Evolutionary conservation across 2,888 invertebrate genomes (phyloP), one percentile per base, ranked within the genome.

Genomic region (Napeogenes inachia): DNA sequence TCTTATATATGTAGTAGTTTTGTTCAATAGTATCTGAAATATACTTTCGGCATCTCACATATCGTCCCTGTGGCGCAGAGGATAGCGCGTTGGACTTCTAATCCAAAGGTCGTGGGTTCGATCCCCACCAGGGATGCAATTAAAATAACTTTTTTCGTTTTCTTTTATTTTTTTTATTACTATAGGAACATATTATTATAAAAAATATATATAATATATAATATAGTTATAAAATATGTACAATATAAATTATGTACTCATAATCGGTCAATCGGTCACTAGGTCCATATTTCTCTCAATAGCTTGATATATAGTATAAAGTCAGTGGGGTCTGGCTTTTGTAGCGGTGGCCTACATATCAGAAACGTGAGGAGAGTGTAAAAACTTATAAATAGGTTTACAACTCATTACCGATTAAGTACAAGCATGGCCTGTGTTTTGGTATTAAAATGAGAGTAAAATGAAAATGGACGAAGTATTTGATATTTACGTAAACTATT

Each of bases 31-130:
- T 2, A 59, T 13, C 2, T 47, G 4, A 47, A 68, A 33, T 46
- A 67, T 57, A 77, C 81, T 85, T 86, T 84, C 78, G 68, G 13
- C 13, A 0, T 0, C 0, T 0, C 8, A 2, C 1, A 8, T 64
- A 72, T 63, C 64, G 94, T 94, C 94, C 94, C 94, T 94, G 93
- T 94, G 93, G 94, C 94, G 94, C 94, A 94, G 94, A 93, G 94
- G 94, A 94, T 94, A 94, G 94, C 94, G 94, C 94, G 94, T 94
- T 94, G 94, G 94, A 94, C 94, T 94, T 94, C 94, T 94, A 94
- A 94, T 94, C 94, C 94, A 94, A 94, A 94, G 94, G 94, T 94
- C 94, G 94, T 93, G 94, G 94, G 94, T 94, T 94, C 94, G 94
- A 94, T 94, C 94, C 94, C 94, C 94, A 93, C 94, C 93, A 94